A percentile compares a stretch with the other conserved stretches of the same genome.
phyloP scores from a whole-genome alignment of 2,888 invertebrate genomes.

The Heteromyza rotundicornis region DNA sequence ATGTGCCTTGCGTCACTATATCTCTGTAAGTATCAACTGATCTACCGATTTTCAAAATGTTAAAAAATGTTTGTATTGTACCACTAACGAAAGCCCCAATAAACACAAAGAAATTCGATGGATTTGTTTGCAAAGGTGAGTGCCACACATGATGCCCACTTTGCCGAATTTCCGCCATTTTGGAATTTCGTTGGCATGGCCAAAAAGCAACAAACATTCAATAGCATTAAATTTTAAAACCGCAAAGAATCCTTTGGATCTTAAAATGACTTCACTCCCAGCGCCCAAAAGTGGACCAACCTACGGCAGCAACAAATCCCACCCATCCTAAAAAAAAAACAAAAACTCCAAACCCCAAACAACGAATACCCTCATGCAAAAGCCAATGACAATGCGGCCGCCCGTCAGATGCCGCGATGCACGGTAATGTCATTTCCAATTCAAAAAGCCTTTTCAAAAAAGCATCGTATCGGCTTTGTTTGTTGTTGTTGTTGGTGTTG shows the following conservation, averaged over 20 bases:
- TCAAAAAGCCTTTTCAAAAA: slow-evolving; percentile 7
- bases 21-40: no score
- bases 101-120: no score
- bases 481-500: no score
- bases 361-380: slow-evolving; percentile 15
- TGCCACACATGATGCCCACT: no score
- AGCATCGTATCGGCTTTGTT: no score
- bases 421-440: slow-evolving; percentile 20
- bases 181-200: slow-evolving; percentile 30
- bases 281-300: slow-evolving; percentile 3
- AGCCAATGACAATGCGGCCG: slow-evolving; percentile 34
- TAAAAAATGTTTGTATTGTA: no score
- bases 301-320: slow-evolving; percentile 16
- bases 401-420: slow-evolving; percentile 12
- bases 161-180: slow-evolving; percentile 40
- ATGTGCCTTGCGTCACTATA: no score
- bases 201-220: neutral
- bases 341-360: slow-evolving; percentile 9
- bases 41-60: no score
- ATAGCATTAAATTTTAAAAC: slow-evolving; percentile 24
- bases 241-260: slow-evolving; percentile 51
- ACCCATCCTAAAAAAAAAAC: no score
- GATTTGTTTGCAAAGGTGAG: no score
- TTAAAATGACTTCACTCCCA: slow-evolving; percentile 46
- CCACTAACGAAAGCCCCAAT: no score